Evolutionary conservation across 1,140 invertebrate species (phyloP).

Genomic region (Gonioctena quinquepunctata): DNA sequence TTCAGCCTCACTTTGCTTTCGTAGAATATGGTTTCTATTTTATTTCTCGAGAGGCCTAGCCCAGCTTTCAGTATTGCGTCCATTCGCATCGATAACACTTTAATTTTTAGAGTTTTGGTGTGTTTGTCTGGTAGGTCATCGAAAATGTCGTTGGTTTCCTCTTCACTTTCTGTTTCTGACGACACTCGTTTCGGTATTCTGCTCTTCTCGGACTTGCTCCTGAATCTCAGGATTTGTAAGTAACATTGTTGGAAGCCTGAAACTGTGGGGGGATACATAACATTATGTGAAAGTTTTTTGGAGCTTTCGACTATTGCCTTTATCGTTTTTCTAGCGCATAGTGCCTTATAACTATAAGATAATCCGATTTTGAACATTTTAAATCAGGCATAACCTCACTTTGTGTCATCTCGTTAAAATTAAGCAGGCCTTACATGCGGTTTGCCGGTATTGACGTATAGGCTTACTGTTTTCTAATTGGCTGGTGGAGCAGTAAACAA

Average conservation of each 20-base stretch:
- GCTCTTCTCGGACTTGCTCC: conserved; percentile 22
- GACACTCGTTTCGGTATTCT: conserved; percentile 22
- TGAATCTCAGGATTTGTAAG: conserved; percentile 2
- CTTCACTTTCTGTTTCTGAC: conserved; percentile 31
- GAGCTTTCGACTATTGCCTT: not conserved
- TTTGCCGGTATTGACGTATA: no score
- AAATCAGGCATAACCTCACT: not conserved
- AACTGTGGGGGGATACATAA: no score
- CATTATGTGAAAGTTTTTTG: no score
- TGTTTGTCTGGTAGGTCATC: conserved; percentile 54
- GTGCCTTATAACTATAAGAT: not conserved
- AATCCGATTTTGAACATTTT: not conserved
- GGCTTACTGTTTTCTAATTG: no score
- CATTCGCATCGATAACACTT: conserved; percentile 64
- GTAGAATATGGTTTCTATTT: conserved; percentile 69
- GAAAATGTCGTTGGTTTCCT: conserved; percentile 49
- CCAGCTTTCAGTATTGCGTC: conserved; percentile 69
- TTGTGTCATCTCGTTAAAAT: no score
- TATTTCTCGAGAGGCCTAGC: conserved; percentile 69
- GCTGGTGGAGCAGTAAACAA: no score
- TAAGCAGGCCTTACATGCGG: no score
- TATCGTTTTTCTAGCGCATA: not conserved
- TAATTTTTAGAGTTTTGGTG: conserved; percentile 63
- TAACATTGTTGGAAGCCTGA: no score
- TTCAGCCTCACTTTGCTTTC: conserved; percentile 70